phyloP scores from a whole-genome alignment of 1,140 invertebrate genomes.

The Camponotus floridanus region DNA sequence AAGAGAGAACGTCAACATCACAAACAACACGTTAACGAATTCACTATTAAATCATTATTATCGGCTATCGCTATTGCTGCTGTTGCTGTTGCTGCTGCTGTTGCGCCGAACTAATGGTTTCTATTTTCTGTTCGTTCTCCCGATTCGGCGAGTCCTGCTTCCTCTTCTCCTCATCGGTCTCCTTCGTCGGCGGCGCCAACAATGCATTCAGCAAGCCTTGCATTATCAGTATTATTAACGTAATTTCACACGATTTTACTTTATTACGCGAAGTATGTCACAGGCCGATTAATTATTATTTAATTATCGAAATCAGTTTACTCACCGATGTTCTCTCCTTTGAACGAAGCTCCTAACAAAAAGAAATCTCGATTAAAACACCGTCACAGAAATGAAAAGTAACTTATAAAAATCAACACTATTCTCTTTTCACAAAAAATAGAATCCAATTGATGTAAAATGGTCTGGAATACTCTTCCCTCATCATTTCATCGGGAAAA shows the following conservation, averaged over 20 bases:
- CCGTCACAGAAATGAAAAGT: not conserved
- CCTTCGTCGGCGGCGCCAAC: constrained; percentile 30
- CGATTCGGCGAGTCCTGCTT: constrained; percentile 34
- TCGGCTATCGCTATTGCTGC: constrained; percentile 19
- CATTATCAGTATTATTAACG: constrained; percentile 14
- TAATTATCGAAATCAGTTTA: constrained; percentile 32
- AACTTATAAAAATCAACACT: not conserved
- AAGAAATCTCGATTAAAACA: constrained; percentile 15
- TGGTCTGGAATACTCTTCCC: not conserved
- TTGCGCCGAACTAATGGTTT: constrained; percentile 29
- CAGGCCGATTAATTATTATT: not conserved
- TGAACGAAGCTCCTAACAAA: constrained; percentile 64
- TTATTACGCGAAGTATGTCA: not conserved
- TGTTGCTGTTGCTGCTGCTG: constrained; percentile 58
- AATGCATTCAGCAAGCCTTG: constrained; percentile 66
- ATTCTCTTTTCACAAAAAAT: not conserved
- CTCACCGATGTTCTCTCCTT: constrained; percentile 75
- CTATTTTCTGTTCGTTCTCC: constrained; percentile 50
- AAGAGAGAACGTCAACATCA: not conserved
- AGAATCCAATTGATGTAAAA: too few relatives aligned
- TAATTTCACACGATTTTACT: not conserved
- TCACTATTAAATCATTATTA: not conserved
- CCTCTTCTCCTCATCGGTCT: constrained; percentile 47
- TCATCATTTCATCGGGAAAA: not conserved
- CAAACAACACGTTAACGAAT: not conserved